These are phyloP conservation scores for Plumapathes pennacea DNA, from an alignment of 92 coral and sea anemone species.

Conservation along the genomic window DNA sequence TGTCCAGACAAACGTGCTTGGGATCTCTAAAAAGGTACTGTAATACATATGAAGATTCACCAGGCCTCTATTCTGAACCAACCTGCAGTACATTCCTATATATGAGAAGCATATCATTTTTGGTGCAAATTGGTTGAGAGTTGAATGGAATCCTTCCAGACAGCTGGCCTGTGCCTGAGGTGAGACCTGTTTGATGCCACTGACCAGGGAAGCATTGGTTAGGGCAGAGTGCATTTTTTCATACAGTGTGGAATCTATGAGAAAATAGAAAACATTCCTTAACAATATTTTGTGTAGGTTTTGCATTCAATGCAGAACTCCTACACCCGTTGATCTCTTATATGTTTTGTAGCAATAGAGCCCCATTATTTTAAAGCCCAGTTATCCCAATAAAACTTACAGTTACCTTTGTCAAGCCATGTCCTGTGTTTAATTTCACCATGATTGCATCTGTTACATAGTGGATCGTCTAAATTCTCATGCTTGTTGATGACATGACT, in stretches of 20 bases:
- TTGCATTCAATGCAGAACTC: constrained; percentile 2
- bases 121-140: constrained; percentile 26
- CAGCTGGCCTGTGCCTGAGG: constrained; percentile 51
- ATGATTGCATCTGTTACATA: constrained; percentile 39
- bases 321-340: not conserved
- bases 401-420: constrained; percentile 53
- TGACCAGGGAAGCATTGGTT: constrained; percentile 23
- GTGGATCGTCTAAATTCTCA: constrained; percentile 23
- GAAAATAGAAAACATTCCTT: not conserved
- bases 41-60: too few relatives aligned
- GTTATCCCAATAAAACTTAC: too few relatives aligned
- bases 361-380: too few relatives aligned
- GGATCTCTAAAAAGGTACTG: too few relatives aligned
- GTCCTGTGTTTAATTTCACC: constrained; percentile 40
- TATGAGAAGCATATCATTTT: constrained; percentile 55
- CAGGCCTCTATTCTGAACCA: constrained; percentile 10
- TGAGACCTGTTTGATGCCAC: constrained; percentile 44
- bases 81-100: constrained; percentile 67
- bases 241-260: constrained; percentile 44
- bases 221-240: constrained; percentile 41
- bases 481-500: constrained; percentile 44
- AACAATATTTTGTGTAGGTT: not conserved
- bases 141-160: constrained; percentile 47
- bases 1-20: too few relatives aligned
- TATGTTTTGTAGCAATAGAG: too few relatives aligned